A percentile compares a stretch with the other conserved stretches of the same genome.
Evolutionary conservation across 35 echinoderm and acorn worm genomes (phyloP).

Genomic region (Stichopus chloronotus): DNA sequence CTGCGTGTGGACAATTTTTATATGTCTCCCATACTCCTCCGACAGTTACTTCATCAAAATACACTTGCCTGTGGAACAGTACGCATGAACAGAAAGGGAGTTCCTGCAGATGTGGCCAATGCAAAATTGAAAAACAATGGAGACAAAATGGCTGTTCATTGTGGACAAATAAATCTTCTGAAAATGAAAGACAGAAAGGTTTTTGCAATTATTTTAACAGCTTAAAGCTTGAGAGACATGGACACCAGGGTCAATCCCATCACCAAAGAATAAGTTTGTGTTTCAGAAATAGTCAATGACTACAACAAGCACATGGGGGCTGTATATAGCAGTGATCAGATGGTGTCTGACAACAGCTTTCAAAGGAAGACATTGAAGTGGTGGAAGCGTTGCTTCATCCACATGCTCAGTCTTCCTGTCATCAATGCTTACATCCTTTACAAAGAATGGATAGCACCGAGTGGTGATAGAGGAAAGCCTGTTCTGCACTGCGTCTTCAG

Average conservation of each 20-base stretch:
- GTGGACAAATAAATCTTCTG: too few relatives aligned
- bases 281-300: not conserved
- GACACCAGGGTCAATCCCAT: conserved; percentile 5
- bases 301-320: conserved; percentile 46
- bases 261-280: not conserved
- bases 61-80: too few relatives aligned
- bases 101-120: too few relatives aligned
- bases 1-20: not conserved
- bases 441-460: conserved; percentile 16
- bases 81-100: too few relatives aligned
- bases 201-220: too few relatives aligned
- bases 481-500: not conserved
- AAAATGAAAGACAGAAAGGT: too few relatives aligned
- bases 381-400: conserved; percentile 30
- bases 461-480: not conserved
- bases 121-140: too few relatives aligned
- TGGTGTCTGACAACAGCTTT: not conserved
- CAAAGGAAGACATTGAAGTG: conserved; percentile 6
- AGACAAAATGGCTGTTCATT: too few relatives aligned
- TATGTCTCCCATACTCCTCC: not conserved
- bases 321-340: not conserved
- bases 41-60: not conserved
- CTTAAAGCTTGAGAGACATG: too few relatives aligned
- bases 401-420: not conserved
- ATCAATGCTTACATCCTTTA: conserved; percentile 50